Percentiles rank a stretch among this genome's conserved stretches.
Evolutionary conservation across 2,888 invertebrate genomes (phyloP).

Genomic region (Junonia oenone): DNA sequence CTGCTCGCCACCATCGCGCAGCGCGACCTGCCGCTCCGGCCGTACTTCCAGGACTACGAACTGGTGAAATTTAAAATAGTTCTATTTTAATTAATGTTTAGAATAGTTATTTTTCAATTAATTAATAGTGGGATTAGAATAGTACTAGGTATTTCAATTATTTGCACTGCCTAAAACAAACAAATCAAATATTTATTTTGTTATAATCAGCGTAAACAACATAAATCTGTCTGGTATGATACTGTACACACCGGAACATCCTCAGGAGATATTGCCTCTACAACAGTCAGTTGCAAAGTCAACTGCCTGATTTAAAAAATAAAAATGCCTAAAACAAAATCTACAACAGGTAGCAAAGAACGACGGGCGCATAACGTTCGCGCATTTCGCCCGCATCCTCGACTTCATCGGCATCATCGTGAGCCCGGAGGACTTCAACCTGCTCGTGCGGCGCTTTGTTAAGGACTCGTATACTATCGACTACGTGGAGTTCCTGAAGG

Average conservation of each 20-base stretch:
- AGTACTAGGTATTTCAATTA: no score
- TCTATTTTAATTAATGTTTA: neutral
- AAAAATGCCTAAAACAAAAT: no score
- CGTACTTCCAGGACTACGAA: constrained; percentile 88
- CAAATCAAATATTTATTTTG: no score
- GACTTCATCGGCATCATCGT: constrained; percentile 84
- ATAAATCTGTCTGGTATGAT: no score
- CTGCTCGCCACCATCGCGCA: constrained; percentile 87
- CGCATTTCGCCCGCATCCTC: constrained; percentile 87
- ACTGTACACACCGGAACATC: no score
- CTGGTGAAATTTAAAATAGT: constrained; percentile 57
- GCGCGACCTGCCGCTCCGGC: constrained; percentile 82
- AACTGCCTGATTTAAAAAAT: no score
- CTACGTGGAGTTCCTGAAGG: constrained; percentile 86
- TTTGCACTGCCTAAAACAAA: no score
- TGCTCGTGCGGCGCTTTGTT: constrained; percentile 86
- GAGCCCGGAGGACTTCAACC: constrained; percentile 84
- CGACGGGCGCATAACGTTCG: constrained; percentile 86
- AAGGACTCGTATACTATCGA: constrained; percentile 88
- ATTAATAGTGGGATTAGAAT: no score
- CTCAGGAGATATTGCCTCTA: no score
- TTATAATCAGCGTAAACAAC: no score
- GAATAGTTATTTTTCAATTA: neutral
- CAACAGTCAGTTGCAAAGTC: no score
- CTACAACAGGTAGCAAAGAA: constrained; percentile 88